Percentiles rank a stretch among this genome's conserved stretches.
phyloP scores from a whole-genome alignment of 1,140 invertebrate genomes.

The Drosophila dunni region DNA sequence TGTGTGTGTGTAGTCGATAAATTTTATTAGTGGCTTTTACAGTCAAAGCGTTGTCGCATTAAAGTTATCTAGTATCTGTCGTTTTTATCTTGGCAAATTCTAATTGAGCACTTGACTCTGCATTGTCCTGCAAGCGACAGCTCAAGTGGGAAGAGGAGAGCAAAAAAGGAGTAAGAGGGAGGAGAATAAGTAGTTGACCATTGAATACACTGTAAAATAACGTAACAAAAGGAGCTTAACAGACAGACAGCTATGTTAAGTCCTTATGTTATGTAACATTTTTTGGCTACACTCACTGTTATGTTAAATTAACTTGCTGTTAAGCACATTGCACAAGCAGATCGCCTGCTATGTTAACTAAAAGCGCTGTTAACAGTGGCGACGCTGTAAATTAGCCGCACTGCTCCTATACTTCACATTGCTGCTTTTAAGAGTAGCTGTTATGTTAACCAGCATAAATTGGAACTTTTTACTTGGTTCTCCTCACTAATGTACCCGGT shows the following conservation, averaged over 20 bases:
- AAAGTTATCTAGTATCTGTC: constrained; percentile 12
- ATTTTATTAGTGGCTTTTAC: constrained; percentile 64
- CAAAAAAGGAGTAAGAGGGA: neutral
- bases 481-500: neutral
- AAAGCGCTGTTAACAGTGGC: too few relatives aligned
- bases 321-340: too few relatives aligned
- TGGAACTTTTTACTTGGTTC: too few relatives aligned
- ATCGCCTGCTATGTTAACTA: too few relatives aligned
- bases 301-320: too few relatives aligned
- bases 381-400: too few relatives aligned
- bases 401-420: too few relatives aligned
- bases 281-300: too few relatives aligned
- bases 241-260: too few relatives aligned
- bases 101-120: constrained; percentile 20
- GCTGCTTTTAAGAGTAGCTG: too few relatives aligned
- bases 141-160: neutral
- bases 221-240: neutral
- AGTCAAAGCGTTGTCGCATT: constrained; percentile 24
- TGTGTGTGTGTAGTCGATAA: constrained; percentile 59
- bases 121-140: neutral
- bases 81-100: constrained; percentile 29
- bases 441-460: too few relatives aligned
- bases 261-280: too few relatives aligned
- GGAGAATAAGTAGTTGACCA: neutral
- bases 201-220: neutral